Evolutionary conservation across 2,113 vertebrate species (phyloP).

Genomic region (Piprites chloris): DNA sequence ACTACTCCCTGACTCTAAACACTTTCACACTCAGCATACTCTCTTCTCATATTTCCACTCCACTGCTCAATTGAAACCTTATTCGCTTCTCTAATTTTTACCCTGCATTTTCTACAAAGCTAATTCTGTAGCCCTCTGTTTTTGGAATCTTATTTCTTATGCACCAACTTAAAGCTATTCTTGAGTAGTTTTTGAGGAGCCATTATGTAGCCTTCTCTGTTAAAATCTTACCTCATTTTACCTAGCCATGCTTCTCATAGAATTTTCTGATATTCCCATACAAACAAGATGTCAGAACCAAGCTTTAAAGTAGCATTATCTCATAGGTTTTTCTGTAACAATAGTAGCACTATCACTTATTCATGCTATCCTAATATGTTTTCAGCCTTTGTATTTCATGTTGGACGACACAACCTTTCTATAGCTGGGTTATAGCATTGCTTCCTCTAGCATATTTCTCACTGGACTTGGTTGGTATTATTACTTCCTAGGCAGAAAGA

Average conservation of each 20-base stretch:
- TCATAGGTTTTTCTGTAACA: background rate
- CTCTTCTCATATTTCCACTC: background rate
- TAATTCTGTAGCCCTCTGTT: background rate
- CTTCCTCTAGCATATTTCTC: background rate
- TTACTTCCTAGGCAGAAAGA: background rate
- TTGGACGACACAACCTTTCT: background rate
- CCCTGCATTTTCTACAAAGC: background rate
- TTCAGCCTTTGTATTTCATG: background rate
- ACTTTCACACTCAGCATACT: background rate
- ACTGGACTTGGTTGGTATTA: background rate
- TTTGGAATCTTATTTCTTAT: background rate
- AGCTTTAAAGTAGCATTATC: background rate
- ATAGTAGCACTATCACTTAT: background rate
- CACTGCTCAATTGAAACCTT: background rate
- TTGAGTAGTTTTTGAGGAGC: background rate
- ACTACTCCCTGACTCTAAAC: background rate
- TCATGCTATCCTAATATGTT: background rate
- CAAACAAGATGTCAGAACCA: background rate
- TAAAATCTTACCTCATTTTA: background rate
- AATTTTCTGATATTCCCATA: background rate
- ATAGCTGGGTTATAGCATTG: background rate
- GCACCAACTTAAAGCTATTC: background rate
- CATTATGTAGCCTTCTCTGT: background rate
- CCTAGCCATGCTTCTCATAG: background rate
- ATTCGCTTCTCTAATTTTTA: background rate